Base-by-base conservation (phyloP, 2,113 vertebrate species). In the Struthidea cinerea region DNA sequence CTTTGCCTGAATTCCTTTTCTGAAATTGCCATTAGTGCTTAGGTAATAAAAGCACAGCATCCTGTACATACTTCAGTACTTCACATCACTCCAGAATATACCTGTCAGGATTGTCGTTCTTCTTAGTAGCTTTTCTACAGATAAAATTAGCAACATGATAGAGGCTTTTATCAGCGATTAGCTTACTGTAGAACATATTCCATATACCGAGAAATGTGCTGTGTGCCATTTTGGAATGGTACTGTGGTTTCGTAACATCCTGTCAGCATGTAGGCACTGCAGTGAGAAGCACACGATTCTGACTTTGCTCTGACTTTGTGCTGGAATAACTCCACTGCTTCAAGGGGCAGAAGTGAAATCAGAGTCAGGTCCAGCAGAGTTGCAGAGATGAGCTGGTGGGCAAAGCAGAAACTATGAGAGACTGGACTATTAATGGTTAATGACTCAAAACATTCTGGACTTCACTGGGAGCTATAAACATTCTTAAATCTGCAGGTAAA, bases 81-180 rank as follows among this genome's bases (percentile, higher is more conserved):
- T 94, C 85, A 69, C 53, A 87, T 95, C 65, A 61, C 42, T 52
- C 55, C 67, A 87, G 79, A 85, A 76, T 79, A 60, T 61, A 64
- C n/a, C 77, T 84, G 67, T 85, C 64, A 70, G 75, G 26, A 63
- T 37, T 90, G 35, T 28, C 93, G 41, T 78, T 78, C 49, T 89
- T 84, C 63, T 67, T 41, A 49, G 55, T 47, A 73, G 63, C 68
- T 88, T 80, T 91, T 70, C 57, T 71, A 65, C 30, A 80, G 86
- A 87, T 71, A 82, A 90, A 96, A 63, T 3, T 71, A 93, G 79
- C 64, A 93, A 37, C 53, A 80, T 73, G 82, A 81, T 70, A 76
- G 64, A 93, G 81, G 78, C 77, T 97, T 95, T 94, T 95, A 93
- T 89, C 68, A 86, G 42, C 26, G 15, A 88, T 91, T 88, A 93